Percentiles rank a stretch among this genome's conserved stretches.
These are phyloP conservation scores for Euplexia lucipara DNA, from an alignment of 2,888 invertebrate species.

Conservation along the genomic window DNA sequence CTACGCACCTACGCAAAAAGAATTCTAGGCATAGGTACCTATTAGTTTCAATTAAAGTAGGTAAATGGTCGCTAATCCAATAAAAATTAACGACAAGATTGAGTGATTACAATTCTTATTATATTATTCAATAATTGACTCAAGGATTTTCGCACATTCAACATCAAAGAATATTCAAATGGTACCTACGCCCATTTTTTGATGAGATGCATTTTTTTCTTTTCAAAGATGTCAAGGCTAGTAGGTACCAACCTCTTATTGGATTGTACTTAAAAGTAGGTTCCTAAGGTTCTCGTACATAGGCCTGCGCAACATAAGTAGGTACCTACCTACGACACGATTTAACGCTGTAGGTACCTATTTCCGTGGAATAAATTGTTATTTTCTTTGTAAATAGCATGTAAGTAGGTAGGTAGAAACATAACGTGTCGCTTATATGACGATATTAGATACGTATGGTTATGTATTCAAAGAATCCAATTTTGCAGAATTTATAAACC, in stretches of 20 bases:
- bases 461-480: slow-evolving; percentile 16
- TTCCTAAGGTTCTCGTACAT: too few species aligned
- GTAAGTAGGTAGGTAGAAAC: too few species aligned
- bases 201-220: slow-evolving; percentile 3
- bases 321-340: neutral
- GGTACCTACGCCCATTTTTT: slow-evolving; percentile 19
- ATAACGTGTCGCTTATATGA: slow-evolving; percentile 8
- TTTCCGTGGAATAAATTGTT: too few species aligned
- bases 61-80: slow-evolving; percentile 1
- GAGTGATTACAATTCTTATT: too few species aligned
- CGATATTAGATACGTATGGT: slow-evolving; percentile 4
- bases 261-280: slow-evolving; percentile 22
- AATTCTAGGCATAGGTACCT: neutral
- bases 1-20: too few species aligned
- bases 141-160: slow-evolving; percentile 36
- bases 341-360: too few species aligned
- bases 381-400: neutral
- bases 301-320: too few species aligned
- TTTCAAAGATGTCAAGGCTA: slow-evolving; percentile 52
- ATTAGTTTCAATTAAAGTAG: slow-evolving; percentile 1
- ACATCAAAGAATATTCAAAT: slow-evolving; percentile 37
- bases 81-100: slow-evolving; percentile 10
- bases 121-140: slow-evolving; percentile 9
- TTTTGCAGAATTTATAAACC: too few species aligned
- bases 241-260: slow-evolving; percentile 32